A percentile compares a stretch with the other conserved stretches of the same genome.
Evolutionary conservation across 2,113 vertebrate genomes (phyloP).

Genomic region (Sterrhoptilus dennistouni): DNA sequence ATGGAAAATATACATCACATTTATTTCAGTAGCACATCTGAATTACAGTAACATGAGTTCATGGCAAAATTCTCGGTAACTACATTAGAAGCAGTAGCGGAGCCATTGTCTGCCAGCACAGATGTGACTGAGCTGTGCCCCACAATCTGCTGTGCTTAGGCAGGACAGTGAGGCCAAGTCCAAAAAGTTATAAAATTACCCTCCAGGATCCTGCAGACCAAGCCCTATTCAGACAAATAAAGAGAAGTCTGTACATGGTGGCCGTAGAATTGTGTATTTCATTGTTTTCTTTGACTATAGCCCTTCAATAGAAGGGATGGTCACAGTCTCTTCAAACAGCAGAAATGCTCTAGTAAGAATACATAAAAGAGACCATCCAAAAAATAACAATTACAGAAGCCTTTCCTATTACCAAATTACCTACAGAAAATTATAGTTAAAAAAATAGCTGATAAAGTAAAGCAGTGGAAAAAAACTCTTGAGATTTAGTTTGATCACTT

Average conservation of each 20-base stretch:
- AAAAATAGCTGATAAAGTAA: neutral
- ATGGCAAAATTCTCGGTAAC: neutral
- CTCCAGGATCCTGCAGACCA: neutral
- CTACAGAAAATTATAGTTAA: neutral
- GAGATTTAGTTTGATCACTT: neutral
- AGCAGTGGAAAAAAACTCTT: neutral
- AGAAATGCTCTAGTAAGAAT: neutral
- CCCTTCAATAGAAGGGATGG: neutral
- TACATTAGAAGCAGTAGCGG: neutral
- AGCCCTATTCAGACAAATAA: neutral
- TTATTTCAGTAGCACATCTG: slow-evolving; percentile 45
- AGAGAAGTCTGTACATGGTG: neutral
- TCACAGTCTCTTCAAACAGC: neutral
- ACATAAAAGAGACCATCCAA: neutral
- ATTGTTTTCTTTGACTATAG: neutral
- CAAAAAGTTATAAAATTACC: neutral
- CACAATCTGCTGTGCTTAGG: neutral
- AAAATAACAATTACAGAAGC: neutral
- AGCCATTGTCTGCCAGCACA: neutral
- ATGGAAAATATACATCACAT: slow-evolving; percentile 53
- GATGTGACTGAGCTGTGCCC: neutral
- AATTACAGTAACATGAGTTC: slow-evolving; percentile 20
- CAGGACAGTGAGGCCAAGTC: neutral
- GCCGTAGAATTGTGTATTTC: neutral
- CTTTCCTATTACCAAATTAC: neutral